phyloP scores from a whole-genome alignment of 1,140 invertebrate genomes.

The Drosophila funebris region DNA sequence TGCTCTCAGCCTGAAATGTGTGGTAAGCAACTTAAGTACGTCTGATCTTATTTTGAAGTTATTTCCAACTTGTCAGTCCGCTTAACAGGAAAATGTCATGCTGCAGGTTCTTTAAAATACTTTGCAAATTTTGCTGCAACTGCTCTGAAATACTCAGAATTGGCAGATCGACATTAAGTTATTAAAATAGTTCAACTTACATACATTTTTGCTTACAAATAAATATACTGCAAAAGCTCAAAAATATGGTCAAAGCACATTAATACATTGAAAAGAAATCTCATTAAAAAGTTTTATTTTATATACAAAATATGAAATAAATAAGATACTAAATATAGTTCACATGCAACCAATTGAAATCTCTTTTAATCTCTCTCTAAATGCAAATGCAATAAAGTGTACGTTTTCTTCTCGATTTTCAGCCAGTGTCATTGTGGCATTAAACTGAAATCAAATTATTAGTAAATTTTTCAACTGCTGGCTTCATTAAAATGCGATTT shows the following conservation, averaged over 20 bases:
- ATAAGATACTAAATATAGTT: no score
- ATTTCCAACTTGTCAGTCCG: constrained; percentile 32
- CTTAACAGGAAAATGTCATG: constrained; percentile 4
- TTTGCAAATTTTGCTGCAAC: background rate
- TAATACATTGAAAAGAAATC: no score
- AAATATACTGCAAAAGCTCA: no score
- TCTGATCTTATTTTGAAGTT: constrained; percentile 54
- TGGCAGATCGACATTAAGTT: background rate
- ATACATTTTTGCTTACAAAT: background rate
- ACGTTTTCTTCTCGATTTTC: background rate
- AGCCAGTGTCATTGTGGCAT: constrained; percentile 5
- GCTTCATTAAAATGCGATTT: constrained; percentile 46
- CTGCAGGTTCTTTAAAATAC: background rate
- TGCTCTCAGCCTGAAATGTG: background rate
- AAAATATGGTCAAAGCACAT: no score
- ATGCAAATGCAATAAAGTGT: no score
- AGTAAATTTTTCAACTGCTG: constrained; percentile 19
- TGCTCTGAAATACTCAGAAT: background rate
- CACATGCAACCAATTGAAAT: no score
- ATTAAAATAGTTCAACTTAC: background rate
- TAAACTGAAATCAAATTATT: constrained; percentile 30
- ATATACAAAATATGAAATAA: no score
- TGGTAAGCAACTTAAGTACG: constrained; percentile 31
- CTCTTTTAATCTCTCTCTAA: no score
- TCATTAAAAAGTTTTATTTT: no score